phyloP scores from a whole-genome alignment of 1,140 invertebrate genomes.

The Macrobrachium rosenbergii region DNA sequence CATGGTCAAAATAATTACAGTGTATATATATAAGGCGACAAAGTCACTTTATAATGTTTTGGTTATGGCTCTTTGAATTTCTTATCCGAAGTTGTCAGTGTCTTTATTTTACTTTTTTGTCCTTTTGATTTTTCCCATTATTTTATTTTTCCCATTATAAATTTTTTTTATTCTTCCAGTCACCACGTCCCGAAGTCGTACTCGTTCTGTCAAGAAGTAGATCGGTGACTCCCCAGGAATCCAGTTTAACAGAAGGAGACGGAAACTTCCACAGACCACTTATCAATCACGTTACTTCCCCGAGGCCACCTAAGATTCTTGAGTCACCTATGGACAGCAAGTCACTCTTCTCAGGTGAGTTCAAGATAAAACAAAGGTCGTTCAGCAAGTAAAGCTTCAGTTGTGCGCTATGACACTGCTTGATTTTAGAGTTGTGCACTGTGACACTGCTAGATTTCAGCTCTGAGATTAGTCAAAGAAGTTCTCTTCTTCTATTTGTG shows the following conservation, averaged over 20 bases:
- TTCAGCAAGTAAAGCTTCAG: too few species aligned
- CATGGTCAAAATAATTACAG: too few species aligned
- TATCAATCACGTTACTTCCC: slow-evolving; percentile 65
- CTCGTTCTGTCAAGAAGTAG: slow-evolving; percentile 76
- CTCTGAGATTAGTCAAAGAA: too few species aligned
- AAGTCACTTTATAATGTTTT: too few species aligned
- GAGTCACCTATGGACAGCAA: slow-evolving; percentile 69
- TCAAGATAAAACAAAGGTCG: not conserved
- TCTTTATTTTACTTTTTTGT: too few species aligned
- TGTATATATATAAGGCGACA: too few species aligned
- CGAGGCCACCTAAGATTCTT: slow-evolving; percentile 69
- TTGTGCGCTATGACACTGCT: too few species aligned
- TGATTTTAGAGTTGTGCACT: too few species aligned
- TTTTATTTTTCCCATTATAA: not conserved
- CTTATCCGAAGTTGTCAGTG: too few species aligned
- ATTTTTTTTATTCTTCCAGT: slow-evolving; percentile 69
- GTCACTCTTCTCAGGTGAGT: slow-evolving; percentile 65
- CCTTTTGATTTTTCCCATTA: too few species aligned
- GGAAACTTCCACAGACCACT: slow-evolving; percentile 55
- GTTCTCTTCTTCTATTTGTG: too few species aligned
- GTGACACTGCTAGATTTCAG: too few species aligned
- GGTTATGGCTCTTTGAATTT: not conserved
- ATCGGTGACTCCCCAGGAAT: slow-evolving; percentile 68
- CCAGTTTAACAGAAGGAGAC: slow-evolving; percentile 55
- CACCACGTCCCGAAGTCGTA: slow-evolving; percentile 78